Evolutionary conservation across 1,140 invertebrate genomes (phyloP), one percentile per base, ranked within the genome.

Genomic region (Rhopalosiphum padi): DNA sequence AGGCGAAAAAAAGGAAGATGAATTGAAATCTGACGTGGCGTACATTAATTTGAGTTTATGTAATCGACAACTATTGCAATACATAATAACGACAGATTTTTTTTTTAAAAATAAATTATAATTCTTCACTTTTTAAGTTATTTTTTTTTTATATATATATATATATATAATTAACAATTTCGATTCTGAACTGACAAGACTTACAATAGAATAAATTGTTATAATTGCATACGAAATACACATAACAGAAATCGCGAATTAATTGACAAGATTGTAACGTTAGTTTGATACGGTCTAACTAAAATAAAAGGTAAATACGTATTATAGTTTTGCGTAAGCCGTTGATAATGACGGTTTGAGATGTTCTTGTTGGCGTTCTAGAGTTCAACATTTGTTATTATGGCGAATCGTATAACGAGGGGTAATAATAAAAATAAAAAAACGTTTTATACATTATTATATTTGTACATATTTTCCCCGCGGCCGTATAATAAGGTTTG

Each of bases 1-100:
- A 93, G 25, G n/a, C 82, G 30, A 93, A 93, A 25, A 93, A 53
- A 41, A 51, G 91, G 35, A 93, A 93, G 85, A 93, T 93, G 91
- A 93, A 93, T 93, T 93, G 35, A 68, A 30, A 53, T 18, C 41
- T 35, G 87, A 35, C 15, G 18, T 35, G 9, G 1, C 2, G 22
- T 53, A 4, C 21, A 46, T 46, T 11, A 30, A 86, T 30, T 48
- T 30, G n/a, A 25, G 48, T 53, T 89, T 53, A 35, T 35, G 51
- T 55, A 25, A 55, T 23, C 51, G 9, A 15, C 21, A 53, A 48
- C 6, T 30, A 21, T 53, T 89, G 23, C 37, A 23, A 89, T 41
- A 7, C 41, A 86, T 15, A 46, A 86, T 46, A 86, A 86, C 46
- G 43, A 86, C 11, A 15, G 9, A 30, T 46, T 86, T 43, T 43